phyloP scores from a whole-genome alignment of 30 jellyfish, hydroid and myxozoan genomes.

The Rhopilema esculentum region DNA sequence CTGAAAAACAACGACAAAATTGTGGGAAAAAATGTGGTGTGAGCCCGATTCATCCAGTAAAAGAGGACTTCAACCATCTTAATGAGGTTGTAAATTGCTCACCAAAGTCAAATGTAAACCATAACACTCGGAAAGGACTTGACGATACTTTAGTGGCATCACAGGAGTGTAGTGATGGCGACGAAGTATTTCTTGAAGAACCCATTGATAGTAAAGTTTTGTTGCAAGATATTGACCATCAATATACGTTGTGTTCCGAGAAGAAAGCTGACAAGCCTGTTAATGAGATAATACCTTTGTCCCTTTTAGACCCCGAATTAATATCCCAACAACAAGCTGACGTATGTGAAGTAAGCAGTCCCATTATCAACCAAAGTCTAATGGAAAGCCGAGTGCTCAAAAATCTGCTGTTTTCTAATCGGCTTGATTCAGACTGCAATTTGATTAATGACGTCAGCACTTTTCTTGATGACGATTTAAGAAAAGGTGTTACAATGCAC shows the following conservation, averaged over 20 bases:
- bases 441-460: conserved; percentile 4
- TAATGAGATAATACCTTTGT: background rate
- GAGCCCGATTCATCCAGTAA: background rate
- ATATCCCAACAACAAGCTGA: background rate
- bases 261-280: background rate
- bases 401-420: background rate
- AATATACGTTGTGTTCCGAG: background rate
- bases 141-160: background rate
- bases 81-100: background rate
- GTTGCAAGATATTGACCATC: background rate
- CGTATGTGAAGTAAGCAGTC: background rate
- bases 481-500: conserved; percentile 49
- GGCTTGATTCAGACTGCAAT: conserved; percentile 1
- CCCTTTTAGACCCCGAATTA: background rate
- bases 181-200: background rate
- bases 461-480: conserved; percentile 18
- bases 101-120: background rate
- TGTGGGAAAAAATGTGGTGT: background rate
- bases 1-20: background rate
- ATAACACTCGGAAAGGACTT: background rate
- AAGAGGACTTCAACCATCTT: background rate
- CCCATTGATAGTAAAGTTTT: background rate
- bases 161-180: background rate
- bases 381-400: background rate
- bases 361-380: background rate